Conservation (phyloP, 2,113 vertebrate species). For the pig (Sus scrofa) region DNA sequence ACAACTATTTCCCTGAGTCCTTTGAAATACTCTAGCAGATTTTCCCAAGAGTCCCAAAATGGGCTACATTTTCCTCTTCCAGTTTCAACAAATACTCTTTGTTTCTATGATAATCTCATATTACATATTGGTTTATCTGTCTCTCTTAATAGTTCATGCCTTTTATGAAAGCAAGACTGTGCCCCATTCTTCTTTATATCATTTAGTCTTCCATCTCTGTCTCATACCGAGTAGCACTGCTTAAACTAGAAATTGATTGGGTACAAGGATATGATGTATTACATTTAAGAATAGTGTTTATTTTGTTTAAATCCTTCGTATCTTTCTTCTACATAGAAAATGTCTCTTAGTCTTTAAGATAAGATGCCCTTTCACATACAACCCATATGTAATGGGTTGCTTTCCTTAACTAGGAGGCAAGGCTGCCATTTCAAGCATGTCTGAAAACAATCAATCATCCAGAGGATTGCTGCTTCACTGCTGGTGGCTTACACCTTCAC, state of each 20-base stretch:
- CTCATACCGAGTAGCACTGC: background rate
- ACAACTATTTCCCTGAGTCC: background rate
- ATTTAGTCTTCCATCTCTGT: background rate
- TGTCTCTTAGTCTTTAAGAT: conserved; percentile 63
- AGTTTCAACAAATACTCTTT: background rate
- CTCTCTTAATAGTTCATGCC: background rate
- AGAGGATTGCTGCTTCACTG: conserved; percentile 51
- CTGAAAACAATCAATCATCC: conserved; percentile 61
- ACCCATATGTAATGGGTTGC: conserved; percentile 64
- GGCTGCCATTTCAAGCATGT: conserved; percentile 72
- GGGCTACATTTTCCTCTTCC: background rate
- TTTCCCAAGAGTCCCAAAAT: background rate
- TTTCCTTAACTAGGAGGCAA: conserved; percentile 75
- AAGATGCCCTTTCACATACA: conserved; percentile 62
- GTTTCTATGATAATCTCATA: background rate
- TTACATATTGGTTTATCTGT: background rate
- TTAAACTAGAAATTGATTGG: conserved; percentile 5
- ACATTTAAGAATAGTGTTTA: background rate
- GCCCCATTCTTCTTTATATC: background rate
- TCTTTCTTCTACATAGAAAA: background rate
- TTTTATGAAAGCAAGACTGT: background rate
- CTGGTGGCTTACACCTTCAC: conserved; percentile 31
- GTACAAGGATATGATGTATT: background rate
- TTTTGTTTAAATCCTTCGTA: conserved; percentile 11
- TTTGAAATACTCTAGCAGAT: background rate